Percentiles rank a stretch among this genome's conserved stretches.
Evolutionary conservation across 2,113 vertebrate genomes (phyloP).

Genomic region (Chloroceryle aenea): DNA sequence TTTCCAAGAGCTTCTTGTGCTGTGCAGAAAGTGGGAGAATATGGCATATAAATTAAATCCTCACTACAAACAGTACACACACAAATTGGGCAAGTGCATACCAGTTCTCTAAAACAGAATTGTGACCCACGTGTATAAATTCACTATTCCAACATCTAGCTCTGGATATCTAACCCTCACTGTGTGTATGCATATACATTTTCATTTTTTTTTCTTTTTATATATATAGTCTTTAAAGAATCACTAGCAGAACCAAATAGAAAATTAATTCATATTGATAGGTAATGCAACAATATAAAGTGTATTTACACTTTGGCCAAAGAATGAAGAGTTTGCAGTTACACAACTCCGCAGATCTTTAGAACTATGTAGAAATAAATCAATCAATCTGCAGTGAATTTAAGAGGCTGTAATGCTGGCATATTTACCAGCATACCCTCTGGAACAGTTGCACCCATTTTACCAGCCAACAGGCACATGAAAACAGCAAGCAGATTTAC

Average conservation of each 20-base stretch:
- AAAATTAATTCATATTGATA: background rate
- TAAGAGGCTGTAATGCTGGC: background rate
- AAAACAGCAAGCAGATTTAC: background rate
- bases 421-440: background rate
- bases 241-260: background rate
- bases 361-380: background rate
- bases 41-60: background rate
- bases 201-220: background rate
- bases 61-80: background rate
- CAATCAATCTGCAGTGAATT: background rate
- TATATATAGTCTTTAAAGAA: background rate
- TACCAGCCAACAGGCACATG: background rate
- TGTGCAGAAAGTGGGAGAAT: background rate
- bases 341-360: background rate
- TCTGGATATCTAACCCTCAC: background rate
- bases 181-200: fast-evolving
- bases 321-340: background rate
- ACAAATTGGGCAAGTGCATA: background rate
- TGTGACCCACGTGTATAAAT: background rate
- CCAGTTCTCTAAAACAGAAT: background rate
- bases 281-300: background rate
- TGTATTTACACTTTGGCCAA: background rate
- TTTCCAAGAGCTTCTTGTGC: background rate
- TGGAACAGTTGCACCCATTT: background rate
- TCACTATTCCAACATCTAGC: background rate